These are phyloP conservation scores for Clusia tigrina DNA, from an alignment of 2,888 invertebrate species.

Conservation along the genomic window DNA sequence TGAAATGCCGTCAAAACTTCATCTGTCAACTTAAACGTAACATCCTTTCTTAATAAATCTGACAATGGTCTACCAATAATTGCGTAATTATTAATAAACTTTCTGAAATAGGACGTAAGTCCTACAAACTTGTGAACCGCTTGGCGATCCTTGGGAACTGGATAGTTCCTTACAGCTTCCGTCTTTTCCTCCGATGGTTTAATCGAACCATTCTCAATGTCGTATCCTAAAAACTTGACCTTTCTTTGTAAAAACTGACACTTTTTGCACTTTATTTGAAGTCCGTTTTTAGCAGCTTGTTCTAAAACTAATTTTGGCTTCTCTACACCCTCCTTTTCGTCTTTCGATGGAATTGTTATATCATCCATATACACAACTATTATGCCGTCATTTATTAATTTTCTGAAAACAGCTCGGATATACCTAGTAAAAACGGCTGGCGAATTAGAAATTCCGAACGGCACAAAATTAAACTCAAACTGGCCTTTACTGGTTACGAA, in stretches of 20 bases:
- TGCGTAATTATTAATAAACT: constrained; percentile 23
- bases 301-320: constrained; percentile 20
- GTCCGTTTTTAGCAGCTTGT: constrained; percentile 20
- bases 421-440: constrained; percentile 27
- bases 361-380: constrained; percentile 13
- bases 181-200: constrained; percentile 30
- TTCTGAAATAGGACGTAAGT: constrained; percentile 31
- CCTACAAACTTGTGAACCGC: constrained; percentile 34
- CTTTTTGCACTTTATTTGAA: constrained; percentile 33
- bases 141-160: constrained; percentile 29
- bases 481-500: constrained; percentile 34
- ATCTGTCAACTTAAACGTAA: constrained; percentile 24
- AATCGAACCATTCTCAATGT: constrained; percentile 28
- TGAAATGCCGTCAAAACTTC: constrained; percentile 28
- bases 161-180: constrained; percentile 28
- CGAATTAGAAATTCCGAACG: constrained; percentile 34
- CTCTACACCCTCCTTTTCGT: constrained; percentile 1
- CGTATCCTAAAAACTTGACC: constrained; percentile 36
- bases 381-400: constrained; percentile 1
- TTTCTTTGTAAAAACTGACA: constrained; percentile 28
- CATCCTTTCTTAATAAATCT: constrained; percentile 33
- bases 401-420: constrained; percentile 18
- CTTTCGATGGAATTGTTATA: not conserved
- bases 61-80: constrained; percentile 11
- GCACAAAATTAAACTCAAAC: constrained; percentile 35